These are phyloP conservation scores for Corvus cornix DNA, from an alignment of 2,113 vertebrate genomes.

Conservation along the genomic window DNA sequence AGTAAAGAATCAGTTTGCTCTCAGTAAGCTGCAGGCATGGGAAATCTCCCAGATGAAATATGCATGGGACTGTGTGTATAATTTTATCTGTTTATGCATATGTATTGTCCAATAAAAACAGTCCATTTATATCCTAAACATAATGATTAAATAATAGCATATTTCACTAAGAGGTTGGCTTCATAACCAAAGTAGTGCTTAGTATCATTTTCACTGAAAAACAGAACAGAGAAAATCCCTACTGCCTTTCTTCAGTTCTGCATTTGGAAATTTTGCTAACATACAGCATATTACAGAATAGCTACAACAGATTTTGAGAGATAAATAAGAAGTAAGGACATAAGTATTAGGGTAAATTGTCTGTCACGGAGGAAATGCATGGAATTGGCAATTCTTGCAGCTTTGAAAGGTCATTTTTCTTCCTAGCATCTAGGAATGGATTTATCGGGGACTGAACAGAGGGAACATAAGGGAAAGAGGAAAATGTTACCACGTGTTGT, in stretches of 20 bases:
- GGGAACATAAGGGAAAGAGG: background rate
- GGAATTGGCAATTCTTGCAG: background rate
- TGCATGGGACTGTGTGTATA: background rate
- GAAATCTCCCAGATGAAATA: slow-evolving; percentile 41
- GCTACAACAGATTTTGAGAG: background rate
- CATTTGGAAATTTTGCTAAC: background rate
- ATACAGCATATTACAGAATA: background rate
- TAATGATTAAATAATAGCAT: slow-evolving; percentile 27
- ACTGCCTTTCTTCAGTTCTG: background rate
- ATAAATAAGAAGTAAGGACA: background rate
- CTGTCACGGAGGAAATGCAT: background rate
- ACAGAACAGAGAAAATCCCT: background rate
- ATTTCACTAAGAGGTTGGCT: slow-evolving; percentile 32
- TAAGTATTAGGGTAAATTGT: background rate
- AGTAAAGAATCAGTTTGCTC: background rate
- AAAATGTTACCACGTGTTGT: background rate
- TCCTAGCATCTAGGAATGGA: background rate
- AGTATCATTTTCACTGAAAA: background rate
- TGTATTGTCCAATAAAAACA: slow-evolving; percentile 37
- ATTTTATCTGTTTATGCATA: slow-evolving; percentile 27
- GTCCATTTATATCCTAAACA: slow-evolving; percentile 19
- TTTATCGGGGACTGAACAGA: background rate
- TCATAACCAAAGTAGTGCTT: background rate
- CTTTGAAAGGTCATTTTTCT: slow-evolving; percentile 25
- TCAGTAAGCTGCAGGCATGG: slow-evolving; percentile 4